Conservation (phyloP, 2,797 vertebrate species). For the Florisuga fusca region DNA sequence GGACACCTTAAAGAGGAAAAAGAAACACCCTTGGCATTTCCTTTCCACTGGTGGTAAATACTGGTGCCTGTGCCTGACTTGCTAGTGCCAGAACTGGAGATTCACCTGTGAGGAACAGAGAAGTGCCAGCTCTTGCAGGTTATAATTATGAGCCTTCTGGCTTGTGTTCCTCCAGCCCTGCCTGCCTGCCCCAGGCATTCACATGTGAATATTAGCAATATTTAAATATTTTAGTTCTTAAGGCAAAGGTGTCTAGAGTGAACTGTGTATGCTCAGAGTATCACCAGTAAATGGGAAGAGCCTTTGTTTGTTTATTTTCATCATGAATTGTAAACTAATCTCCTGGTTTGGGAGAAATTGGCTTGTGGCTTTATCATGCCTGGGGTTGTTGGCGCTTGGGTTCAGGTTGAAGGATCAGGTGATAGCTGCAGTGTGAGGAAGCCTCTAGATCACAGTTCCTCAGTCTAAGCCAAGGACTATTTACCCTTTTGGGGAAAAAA, state of each 20-base stretch:
- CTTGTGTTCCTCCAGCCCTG: background rate
- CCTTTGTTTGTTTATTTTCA: slow-evolving; percentile 39
- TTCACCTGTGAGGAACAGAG: background rate
- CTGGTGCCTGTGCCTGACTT: background rate
- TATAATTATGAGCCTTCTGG: slow-evolving; percentile 7
- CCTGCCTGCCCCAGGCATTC: background rate
- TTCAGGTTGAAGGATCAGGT: background rate
- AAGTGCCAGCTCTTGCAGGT: background rate
- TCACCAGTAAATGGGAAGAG: slow-evolving; percentile 15
- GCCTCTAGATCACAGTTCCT: background rate
- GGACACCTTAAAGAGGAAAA: background rate
- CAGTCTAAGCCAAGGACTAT: background rate
- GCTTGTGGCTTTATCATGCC: background rate
- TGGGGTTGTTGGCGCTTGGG: background rate
- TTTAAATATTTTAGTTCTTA: slow-evolving; percentile 39
- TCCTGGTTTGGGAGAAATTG: background rate
- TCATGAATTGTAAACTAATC: slow-evolving; percentile 2
- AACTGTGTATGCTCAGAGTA: background rate
- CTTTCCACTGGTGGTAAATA: background rate
- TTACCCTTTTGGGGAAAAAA: background rate
- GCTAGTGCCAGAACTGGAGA: background rate
- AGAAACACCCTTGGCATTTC: background rate
- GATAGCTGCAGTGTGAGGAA: background rate
- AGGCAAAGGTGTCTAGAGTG: background rate
- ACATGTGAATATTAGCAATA: slow-evolving; percentile 10